Evolutionary conservation across 2,888 invertebrate species (phyloP).

Genomic region (Rhorus exstirpatorius): DNA sequence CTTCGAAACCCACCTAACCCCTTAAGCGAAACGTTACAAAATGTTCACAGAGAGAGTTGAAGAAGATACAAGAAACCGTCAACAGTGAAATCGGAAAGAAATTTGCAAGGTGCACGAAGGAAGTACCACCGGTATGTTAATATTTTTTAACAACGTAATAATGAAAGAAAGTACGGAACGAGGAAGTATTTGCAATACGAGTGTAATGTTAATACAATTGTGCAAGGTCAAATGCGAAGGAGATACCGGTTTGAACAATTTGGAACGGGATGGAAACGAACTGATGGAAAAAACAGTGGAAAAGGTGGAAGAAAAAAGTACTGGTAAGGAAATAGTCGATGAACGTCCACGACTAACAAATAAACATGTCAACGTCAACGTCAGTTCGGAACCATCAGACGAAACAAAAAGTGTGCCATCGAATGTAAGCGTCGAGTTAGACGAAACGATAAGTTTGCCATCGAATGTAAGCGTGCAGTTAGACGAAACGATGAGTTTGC

Average conservation of each 20-base stretch:
- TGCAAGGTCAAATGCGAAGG: background rate
- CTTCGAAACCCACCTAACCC: no score
- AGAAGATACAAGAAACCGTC: background rate
- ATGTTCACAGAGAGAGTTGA: conserved; percentile 10
- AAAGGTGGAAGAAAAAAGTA: background rate
- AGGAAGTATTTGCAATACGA: background rate
- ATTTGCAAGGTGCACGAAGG: background rate
- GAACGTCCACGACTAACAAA: no score
- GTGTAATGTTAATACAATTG: background rate
- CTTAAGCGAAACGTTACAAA: conserved; percentile 21
- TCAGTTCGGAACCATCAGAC: no score
- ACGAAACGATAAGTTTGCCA: background rate
- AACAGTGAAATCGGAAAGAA: background rate
- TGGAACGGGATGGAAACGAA: no score
- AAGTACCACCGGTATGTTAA: conserved; percentile 11
- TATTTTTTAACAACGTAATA: background rate
- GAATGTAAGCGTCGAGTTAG: no score
- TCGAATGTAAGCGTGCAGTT: no score
- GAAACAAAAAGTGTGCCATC: no score
- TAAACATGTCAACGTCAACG: no score
- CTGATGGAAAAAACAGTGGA: background rate
- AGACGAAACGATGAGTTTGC: no score
- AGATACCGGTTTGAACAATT: no score
- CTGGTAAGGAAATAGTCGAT: background rate
- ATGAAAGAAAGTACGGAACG: background rate